Evolutionary conservation across 2,797 vertebrate genomes (phyloP).

Genomic region (Poeciliopsis turneri): DNA sequence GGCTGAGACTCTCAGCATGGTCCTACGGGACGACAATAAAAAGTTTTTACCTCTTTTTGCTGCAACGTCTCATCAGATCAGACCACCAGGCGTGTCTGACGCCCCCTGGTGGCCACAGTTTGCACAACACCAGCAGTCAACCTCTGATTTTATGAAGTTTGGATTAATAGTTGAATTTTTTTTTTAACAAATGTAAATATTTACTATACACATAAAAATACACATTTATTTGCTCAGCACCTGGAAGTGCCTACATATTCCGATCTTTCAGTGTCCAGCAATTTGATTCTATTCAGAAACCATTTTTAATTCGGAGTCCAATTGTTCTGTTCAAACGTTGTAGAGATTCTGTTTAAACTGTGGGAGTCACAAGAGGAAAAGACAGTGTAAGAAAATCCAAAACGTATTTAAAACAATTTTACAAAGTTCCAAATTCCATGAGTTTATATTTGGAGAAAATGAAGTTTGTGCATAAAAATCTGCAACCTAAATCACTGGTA

Average conservation of each 20-base stretch:
- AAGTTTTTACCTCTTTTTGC: not conserved
- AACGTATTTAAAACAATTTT: too few relatives aligned
- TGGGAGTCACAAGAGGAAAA: too few relatives aligned
- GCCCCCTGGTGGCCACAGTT: constrained; percentile 28
- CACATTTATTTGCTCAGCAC: not conserved
- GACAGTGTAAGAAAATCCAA: too few relatives aligned
- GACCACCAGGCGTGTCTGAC: not conserved
- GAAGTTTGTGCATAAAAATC: too few relatives aligned
- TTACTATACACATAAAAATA: not conserved
- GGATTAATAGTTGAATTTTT: not conserved
- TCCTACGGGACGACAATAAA: constrained; percentile 44
- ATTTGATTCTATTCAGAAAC: too few relatives aligned
- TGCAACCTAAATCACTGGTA: too few relatives aligned
- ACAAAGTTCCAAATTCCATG: too few relatives aligned
- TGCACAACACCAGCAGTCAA: not conserved
- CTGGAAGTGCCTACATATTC: not conserved
- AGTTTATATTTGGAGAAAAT: too few relatives aligned
- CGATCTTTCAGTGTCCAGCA: too few relatives aligned
- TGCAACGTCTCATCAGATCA: not conserved
- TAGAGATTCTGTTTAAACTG: too few relatives aligned
- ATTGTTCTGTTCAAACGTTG: too few relatives aligned
- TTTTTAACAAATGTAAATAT: not conserved
- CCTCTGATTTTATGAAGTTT: not conserved
- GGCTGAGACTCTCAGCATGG: constrained; percentile 71
- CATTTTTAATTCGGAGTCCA: too few relatives aligned